These are phyloP conservation scores for Siderastrea siderea DNA, from an alignment of 92 coral and sea anemone genomes.

Conservation along the genomic window DNA sequence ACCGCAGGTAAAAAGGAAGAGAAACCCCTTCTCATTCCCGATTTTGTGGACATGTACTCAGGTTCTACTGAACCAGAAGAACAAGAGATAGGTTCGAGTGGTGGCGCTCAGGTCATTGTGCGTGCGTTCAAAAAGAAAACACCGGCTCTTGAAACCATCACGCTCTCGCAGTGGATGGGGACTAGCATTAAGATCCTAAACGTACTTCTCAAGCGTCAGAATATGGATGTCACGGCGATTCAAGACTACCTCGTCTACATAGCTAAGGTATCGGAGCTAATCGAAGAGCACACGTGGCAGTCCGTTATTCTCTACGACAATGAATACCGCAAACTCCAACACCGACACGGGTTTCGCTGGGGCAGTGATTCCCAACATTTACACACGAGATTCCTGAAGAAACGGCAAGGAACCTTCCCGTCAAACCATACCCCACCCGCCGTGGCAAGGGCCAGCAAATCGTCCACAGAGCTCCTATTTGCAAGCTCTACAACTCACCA, in stretches of 20 bases:
- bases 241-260: neutral
- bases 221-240: neutral
- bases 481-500: conserved; percentile 37
- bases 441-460: neutral
- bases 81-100: conserved; percentile 18
- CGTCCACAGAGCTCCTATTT: conserved; percentile 13
- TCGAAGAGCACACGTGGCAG: conserved; percentile 2
- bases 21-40: conserved; percentile 28
- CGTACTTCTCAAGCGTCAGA: neutral
- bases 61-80: conserved; percentile 24
- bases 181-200: neutral
- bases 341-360: neutral
- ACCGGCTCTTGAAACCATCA: neutral
- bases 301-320: neutral
- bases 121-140: conserved; percentile 9
- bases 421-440: neutral
- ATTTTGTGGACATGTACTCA: conserved; percentile 15
- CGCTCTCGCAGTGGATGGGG: conserved; percentile 16
- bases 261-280: neutral
- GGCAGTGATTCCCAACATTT: conserved; percentile 12
- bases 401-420: neutral
- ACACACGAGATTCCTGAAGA: neutral
- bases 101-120: conserved; percentile 18
- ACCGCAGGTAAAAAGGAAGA: neutral
- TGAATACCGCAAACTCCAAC: neutral